Percentiles rank a stretch among this genome's conserved stretches.
Evolutionary conservation across 2,888 invertebrate species (phyloP).

Genomic region (Zelleria hepariella): DNA sequence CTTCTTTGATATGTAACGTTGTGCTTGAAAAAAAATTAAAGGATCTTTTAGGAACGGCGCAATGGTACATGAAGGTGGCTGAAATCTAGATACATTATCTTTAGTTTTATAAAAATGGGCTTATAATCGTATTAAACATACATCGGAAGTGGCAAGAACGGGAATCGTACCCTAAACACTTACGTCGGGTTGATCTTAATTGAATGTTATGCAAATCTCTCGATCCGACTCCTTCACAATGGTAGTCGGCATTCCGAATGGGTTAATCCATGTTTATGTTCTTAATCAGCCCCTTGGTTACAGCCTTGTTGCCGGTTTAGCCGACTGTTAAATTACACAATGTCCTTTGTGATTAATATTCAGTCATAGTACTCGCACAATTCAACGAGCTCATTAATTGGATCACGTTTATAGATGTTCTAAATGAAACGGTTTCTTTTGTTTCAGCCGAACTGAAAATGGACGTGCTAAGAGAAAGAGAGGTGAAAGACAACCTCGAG

Average conservation of each 20-base stretch:
- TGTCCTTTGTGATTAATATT: slow-evolving; percentile 38
- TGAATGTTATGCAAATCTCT: slow-evolving; percentile 72
- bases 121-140: not conserved
- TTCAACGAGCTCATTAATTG: not conserved
- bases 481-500: slow-evolving; percentile 94
- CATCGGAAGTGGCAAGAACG: slow-evolving; percentile 18
- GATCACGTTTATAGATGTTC: too few relatives aligned
- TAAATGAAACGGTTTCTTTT: slow-evolving; percentile 24
- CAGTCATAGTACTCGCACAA: not conserved
- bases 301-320: slow-evolving; percentile 63
- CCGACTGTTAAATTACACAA: slow-evolving; percentile 65
- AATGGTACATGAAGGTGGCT: too few relatives aligned
- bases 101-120: too few relatives aligned
- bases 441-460: slow-evolving; percentile 95
- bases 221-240: slow-evolving; percentile 69
- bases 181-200: slow-evolving; percentile 67
- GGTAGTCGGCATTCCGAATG: slow-evolving; percentile 68
- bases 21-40: too few relatives aligned
- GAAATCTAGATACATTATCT: too few relatives aligned
- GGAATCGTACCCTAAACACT: slow-evolving; percentile 57
- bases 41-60: too few relatives aligned
- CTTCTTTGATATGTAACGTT: too few relatives aligned
- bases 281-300: slow-evolving; percentile 66
- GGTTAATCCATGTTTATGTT: slow-evolving; percentile 71
- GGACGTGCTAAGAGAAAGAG: slow-evolving; percentile 93